A percentile compares a stretch with the other conserved stretches of the same genome.
phyloP scores from a whole-genome alignment of 30 jellyfish, hydroid and myxozoan genomes.

The Cassiopea xamachana region DNA sequence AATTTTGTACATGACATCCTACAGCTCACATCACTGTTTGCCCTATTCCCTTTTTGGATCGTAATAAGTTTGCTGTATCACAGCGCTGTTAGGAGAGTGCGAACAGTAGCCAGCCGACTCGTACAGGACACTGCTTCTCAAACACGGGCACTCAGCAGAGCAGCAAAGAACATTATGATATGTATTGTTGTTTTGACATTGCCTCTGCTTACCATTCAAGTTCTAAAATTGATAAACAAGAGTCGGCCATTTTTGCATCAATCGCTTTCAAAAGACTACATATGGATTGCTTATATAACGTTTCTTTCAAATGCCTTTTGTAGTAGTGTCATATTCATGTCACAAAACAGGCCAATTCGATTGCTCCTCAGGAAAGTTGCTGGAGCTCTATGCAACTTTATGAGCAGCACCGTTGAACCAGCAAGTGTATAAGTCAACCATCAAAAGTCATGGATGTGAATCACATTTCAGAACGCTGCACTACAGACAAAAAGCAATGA shows the following conservation, averaged over 20 bases:
- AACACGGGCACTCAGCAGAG: background rate
- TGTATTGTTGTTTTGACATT: background rate
- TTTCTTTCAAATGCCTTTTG: conserved; percentile 5
- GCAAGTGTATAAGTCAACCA: background rate
- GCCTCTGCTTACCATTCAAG: background rate
- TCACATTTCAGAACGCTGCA: no score
- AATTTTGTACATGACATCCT: background rate
- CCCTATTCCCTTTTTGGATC: background rate
- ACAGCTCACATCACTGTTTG: background rate
- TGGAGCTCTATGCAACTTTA: no score
- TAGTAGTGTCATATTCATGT: background rate
- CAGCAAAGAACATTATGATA: background rate
- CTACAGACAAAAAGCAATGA: no score
- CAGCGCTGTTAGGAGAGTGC: background rate
- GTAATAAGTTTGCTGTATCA: background rate
- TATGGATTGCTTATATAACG: background rate
- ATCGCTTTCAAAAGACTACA: background rate
- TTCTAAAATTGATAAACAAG: background rate
- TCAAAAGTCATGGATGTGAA: no score
- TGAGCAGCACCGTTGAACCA: background rate
- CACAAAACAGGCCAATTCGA: conserved; percentile 1
- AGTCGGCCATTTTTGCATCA: background rate
- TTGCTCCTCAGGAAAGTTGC: background rate
- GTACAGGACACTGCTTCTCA: background rate
- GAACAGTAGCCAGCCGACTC: background rate